phyloP scores from a whole-genome alignment of 1,140 invertebrate species.

The Calliopsis andreniformis region DNA sequence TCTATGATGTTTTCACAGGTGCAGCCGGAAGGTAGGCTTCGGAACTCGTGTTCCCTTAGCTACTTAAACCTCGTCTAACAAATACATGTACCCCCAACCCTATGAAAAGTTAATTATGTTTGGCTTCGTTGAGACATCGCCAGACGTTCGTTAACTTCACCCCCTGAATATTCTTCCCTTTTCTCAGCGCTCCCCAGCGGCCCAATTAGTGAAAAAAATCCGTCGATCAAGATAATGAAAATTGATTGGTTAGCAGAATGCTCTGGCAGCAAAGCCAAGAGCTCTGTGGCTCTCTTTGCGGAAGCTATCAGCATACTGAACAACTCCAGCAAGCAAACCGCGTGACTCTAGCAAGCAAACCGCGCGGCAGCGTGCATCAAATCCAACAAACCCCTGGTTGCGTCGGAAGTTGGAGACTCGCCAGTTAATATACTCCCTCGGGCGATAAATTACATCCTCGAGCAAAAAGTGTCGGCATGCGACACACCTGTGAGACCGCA shows the following conservation, averaged over 20 bases:
- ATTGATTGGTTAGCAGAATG: constrained; percentile 21
- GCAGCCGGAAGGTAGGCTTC: not conserved
- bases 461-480: constrained; percentile 47
- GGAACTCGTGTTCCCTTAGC: not conserved
- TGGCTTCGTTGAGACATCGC: constrained; percentile 37
- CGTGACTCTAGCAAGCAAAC: constrained; percentile 17
- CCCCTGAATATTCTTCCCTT: too few species aligned
- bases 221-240: constrained; percentile 34
- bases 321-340: constrained; percentile 21
- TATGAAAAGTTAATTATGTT: constrained; percentile 50
- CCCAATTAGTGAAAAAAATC: constrained; percentile 47
- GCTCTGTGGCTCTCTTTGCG: not conserved
- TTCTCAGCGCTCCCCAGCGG: constrained; percentile 2
- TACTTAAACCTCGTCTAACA: constrained; percentile 8
- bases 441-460: constrained; percentile 49
- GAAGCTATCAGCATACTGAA: not conserved
- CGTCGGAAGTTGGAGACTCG: constrained; percentile 55
- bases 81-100: constrained; percentile 10
- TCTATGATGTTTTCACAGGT: constrained; percentile 57
- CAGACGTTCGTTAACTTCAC: constrained; percentile 31
- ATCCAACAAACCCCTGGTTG: constrained; percentile 41
- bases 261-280: not conserved
- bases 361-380: constrained; percentile 42
- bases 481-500: too few species aligned
- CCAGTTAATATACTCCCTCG: constrained; percentile 61